These are phyloP conservation scores for Drosophila tani DNA, from an alignment of 1,140 invertebrate species.

Conservation along the genomic window DNA sequence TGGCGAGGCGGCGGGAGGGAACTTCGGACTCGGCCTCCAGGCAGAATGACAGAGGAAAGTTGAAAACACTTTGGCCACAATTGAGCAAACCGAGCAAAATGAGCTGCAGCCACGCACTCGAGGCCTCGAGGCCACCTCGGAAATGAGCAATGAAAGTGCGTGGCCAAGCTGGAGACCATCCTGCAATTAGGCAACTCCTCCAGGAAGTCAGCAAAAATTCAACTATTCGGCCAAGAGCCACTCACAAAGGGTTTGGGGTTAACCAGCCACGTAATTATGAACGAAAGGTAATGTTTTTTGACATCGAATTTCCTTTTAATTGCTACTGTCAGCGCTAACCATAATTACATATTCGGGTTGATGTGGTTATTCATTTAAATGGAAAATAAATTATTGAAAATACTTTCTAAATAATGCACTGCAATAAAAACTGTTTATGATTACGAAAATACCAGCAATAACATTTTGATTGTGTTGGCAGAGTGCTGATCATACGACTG, in stretches of 20 bases:
- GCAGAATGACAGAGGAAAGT: constrained; percentile 55
- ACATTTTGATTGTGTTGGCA: too few species aligned
- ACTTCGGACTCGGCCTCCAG: constrained; percentile 50
- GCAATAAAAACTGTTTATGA: not conserved
- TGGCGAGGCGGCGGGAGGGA: not conserved
- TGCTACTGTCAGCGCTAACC: not conserved
- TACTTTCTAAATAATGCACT: not conserved
- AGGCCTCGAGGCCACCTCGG: constrained; percentile 31
- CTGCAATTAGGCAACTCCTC: constrained; percentile 57
- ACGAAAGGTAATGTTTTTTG: not conserved
- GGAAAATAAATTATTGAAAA: not conserved
- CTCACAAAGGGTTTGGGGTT: not conserved
- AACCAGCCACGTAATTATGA: not conserved
- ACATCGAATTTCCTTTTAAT: not conserved
- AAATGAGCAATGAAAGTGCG: constrained; percentile 71
- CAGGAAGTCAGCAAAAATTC: constrained; percentile 19
- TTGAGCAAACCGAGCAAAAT: constrained; percentile 62
- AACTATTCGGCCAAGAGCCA: not conserved
- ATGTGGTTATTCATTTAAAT: not conserved
- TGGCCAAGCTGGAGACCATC: constrained; percentile 32
- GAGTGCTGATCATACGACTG: too few species aligned
- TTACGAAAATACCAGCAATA: not conserved
- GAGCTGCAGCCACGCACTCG: constrained; percentile 36
- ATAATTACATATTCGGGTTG: not conserved
- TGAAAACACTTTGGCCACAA: constrained; percentile 68